Conservation (phyloP, 1,140 invertebrate genomes). For the Littorina saxatilis region DNA sequence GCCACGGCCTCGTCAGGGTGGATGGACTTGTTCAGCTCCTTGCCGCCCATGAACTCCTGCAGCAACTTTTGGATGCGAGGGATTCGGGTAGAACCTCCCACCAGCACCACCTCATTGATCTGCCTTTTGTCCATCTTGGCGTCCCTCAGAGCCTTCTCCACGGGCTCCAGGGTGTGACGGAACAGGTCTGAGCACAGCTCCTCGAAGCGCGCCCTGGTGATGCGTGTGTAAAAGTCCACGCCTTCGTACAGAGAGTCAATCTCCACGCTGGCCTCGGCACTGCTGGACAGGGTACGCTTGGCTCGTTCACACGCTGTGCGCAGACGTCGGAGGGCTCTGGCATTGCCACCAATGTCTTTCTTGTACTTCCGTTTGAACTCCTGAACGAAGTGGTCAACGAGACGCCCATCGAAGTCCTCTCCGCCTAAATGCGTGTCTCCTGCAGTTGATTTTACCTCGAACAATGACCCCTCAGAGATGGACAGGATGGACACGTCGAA, state of each 20-base stretch:
- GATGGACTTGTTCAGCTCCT: slow-evolving; percentile 64
- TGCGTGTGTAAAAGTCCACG: slow-evolving; percentile 73
- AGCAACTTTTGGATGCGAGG: slow-evolving; percentile 94
- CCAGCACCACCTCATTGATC: slow-evolving; percentile 80
- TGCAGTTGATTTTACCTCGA: slow-evolving; percentile 95
- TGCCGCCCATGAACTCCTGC: slow-evolving; percentile 84
- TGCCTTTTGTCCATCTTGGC: slow-evolving; percentile 70
- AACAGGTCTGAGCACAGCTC: slow-evolving; percentile 91
- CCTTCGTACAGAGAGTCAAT: slow-evolving; percentile 54
- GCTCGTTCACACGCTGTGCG: slow-evolving; percentile 95
- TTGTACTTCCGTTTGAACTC: slow-evolving; percentile 98
- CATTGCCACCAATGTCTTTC: slow-evolving; percentile 92
- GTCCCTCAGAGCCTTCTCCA: slow-evolving; percentile 83
- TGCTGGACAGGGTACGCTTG: slow-evolving; percentile 84
- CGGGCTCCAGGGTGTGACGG: slow-evolving; percentile 90
- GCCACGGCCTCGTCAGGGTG: slow-evolving; percentile 78
- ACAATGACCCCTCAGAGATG: slow-evolving; percentile 78
- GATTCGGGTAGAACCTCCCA: slow-evolving; percentile 81
- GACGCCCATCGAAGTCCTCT: slow-evolving; percentile 98
- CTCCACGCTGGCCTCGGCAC: slow-evolving; percentile 60
- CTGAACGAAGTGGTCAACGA: slow-evolving; percentile 96
- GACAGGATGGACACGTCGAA: slow-evolving; percentile 70
- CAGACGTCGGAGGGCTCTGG: slow-evolving; percentile 90
- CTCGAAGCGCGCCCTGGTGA: slow-evolving; percentile 74
- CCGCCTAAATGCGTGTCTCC: slow-evolving; percentile 93